A percentile compares a stretch with the other conserved stretches of the same genome.
These are phyloP conservation scores for Egretta garzetta DNA, from an alignment of 2,113 vertebrate species.

Conservation along the genomic window DNA sequence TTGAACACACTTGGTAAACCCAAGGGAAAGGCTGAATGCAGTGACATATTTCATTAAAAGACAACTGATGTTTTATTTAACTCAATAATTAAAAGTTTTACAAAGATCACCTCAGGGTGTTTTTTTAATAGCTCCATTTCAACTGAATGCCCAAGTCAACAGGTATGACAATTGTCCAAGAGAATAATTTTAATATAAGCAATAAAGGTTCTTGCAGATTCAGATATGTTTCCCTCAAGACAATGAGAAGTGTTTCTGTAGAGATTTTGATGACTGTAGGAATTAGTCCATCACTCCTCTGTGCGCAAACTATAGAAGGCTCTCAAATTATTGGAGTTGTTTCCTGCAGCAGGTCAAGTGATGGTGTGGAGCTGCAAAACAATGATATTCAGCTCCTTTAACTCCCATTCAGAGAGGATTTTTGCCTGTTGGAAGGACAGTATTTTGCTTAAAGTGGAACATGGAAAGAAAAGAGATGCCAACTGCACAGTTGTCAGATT, in stretches of 20 bases:
- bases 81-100: constrained; percentile 56
- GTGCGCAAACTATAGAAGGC: background rate
- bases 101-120: background rate
- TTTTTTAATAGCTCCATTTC: constrained; percentile 33
- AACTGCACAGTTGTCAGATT: background rate
- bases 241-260: background rate
- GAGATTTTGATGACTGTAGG: background rate
- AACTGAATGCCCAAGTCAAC: constrained; percentile 16
- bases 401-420: background rate
- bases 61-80: constrained; percentile 64
- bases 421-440: background rate
- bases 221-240: constrained; percentile 12
- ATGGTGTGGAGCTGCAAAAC: background rate
- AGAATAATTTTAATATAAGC: constrained; percentile 48
- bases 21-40: constrained; percentile 9
- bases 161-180: constrained; percentile 20
- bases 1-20: background rate
- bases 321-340: background rate
- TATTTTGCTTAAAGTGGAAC: background rate
- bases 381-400: background rate
- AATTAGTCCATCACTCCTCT: background rate
- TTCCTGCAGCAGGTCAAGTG: background rate
- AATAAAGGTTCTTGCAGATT: constrained; percentile 11
- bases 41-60: constrained; percentile 41
- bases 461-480: background rate